Evolutionary conservation across 2,113 vertebrate genomes (phyloP).

Genomic region (Sorex fumeus): DNA sequence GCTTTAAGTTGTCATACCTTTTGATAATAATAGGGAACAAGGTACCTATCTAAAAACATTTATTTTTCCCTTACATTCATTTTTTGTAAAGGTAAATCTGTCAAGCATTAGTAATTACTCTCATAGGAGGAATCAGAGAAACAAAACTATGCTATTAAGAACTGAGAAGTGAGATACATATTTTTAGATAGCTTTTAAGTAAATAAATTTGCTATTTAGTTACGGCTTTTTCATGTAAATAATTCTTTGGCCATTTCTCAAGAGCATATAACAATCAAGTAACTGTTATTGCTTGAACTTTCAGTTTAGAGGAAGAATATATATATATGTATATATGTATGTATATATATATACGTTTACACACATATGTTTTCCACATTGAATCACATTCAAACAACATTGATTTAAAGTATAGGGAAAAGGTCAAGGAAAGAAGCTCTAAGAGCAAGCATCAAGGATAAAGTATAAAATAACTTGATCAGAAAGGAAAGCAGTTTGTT

Average conservation of each 20-base stretch:
- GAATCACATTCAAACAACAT: not conserved
- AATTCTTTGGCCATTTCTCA: constrained; percentile 63
- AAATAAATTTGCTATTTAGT: constrained; percentile 62
- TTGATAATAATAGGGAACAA: constrained; percentile 12
- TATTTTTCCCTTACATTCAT: constrained; percentile 20
- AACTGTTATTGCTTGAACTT: constrained; percentile 28
- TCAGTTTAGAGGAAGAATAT: constrained; percentile 36
- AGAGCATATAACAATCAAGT: constrained; percentile 46
- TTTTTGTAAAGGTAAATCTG: constrained; percentile 37
- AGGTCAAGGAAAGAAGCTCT: not conserved
- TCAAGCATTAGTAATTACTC: constrained; percentile 55
- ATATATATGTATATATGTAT: not conserved
- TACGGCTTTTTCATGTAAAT: constrained; percentile 59
- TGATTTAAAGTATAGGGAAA: constrained; percentile 4
- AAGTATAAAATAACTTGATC: not conserved
- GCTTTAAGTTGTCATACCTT: not conserved
- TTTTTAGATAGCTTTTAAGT: constrained; percentile 63
- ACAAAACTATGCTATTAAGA: constrained; percentile 50
- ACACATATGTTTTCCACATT: not conserved
- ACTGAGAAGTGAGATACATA: constrained; percentile 29
- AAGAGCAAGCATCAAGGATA: not conserved
- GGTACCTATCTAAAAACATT: constrained; percentile 37
- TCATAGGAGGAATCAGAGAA: constrained; percentile 39
- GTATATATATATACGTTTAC: not conserved
- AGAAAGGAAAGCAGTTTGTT: not conserved